phyloP scores from a whole-genome alignment of 1,140 invertebrate species.

The Diabrotica virgifera region DNA sequence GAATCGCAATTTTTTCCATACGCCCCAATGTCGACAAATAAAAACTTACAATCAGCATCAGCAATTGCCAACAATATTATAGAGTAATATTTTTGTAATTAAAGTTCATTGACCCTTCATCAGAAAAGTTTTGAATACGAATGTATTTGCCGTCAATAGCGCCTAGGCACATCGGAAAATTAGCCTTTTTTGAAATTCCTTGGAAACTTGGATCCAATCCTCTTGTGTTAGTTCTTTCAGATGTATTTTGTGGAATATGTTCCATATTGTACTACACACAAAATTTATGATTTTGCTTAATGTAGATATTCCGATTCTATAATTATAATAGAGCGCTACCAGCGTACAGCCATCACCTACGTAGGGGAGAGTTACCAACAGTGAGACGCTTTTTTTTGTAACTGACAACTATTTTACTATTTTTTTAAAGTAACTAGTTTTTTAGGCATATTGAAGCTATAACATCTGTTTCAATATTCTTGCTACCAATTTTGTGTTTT shows the following conservation, averaged over 20 bases:
- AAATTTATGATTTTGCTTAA: conserved; percentile 35
- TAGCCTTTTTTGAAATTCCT: conserved; percentile 37
- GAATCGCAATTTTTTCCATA: conserved; percentile 38
- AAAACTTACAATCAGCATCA: conserved; percentile 47
- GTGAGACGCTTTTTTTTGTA: too few relatives aligned
- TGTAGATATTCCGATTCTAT: conserved; percentile 41
- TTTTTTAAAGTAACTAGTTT: too few relatives aligned
- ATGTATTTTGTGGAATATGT: conserved; percentile 28
- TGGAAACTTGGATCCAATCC: conserved; percentile 37
- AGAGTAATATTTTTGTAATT: conserved; percentile 47
- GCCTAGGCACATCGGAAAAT: conserved; percentile 43
- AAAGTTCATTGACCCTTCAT: conserved; percentile 40
- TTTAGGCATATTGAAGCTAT: too few relatives aligned
- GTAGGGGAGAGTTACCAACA: too few relatives aligned
- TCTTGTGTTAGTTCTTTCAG: conserved; percentile 35
- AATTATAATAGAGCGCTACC: conserved; percentile 41
- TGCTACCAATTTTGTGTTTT: too few relatives aligned
- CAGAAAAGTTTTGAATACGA: conserved; percentile 25
- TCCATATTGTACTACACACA: conserved; percentile 41
- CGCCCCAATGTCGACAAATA: conserved; percentile 45
- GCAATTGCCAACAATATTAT: conserved; percentile 38
- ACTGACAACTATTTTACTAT: too few relatives aligned
- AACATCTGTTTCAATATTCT: too few relatives aligned
- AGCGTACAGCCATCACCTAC: too few relatives aligned
- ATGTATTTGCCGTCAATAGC: conserved; percentile 39